These are phyloP conservation scores for Scolanthus callimorphus DNA, from an alignment of 92 coral and sea anemone species.

Conservation along the genomic window DNA sequence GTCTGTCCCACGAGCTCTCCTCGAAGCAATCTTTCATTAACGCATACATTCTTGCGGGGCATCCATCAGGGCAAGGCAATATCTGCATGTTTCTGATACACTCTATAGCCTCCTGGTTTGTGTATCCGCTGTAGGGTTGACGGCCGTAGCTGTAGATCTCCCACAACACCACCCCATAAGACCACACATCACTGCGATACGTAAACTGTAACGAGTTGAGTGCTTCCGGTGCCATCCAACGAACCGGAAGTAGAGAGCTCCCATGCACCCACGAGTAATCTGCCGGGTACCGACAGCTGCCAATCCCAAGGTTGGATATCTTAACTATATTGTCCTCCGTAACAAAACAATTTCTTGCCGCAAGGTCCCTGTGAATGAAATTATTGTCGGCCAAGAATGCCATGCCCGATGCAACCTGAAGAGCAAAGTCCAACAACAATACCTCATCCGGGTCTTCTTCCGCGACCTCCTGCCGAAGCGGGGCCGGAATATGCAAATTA, in stretches of 20 bases:
- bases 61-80: conserved; percentile 79
- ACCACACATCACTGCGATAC: conserved; percentile 85
- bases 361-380: conserved; percentile 92
- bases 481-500: conserved; percentile 40
- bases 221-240: conserved; percentile 99
- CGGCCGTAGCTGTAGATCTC: conserved; percentile 83
- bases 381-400: conserved; percentile 77
- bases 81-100: conserved; percentile 61
- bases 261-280: conserved; percentile 94
- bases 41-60: conserved; percentile 81
- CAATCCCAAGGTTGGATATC: conserved; percentile 92
- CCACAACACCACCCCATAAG: conserved; percentile 90
- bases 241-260: conserved; percentile 84
- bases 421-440: conserved; percentile 67
- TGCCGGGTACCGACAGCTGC: conserved; percentile 78
- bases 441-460: conserved; percentile 46
- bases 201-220: conserved; percentile 77
- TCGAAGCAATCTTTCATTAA: conserved; percentile 93
- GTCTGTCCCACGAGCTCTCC: conserved; percentile 72
- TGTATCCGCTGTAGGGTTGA: conserved; percentile 71
- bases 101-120: conserved; percentile 84
- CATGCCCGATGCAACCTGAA: conserved; percentile 94
- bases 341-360: conserved; percentile 87
- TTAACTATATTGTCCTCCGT: conserved; percentile 75
- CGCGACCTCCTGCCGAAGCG: neutral